Evolutionary conservation across 2,113 vertebrate genomes (phyloP).

Genomic region (Geothlypis trichas): DNA sequence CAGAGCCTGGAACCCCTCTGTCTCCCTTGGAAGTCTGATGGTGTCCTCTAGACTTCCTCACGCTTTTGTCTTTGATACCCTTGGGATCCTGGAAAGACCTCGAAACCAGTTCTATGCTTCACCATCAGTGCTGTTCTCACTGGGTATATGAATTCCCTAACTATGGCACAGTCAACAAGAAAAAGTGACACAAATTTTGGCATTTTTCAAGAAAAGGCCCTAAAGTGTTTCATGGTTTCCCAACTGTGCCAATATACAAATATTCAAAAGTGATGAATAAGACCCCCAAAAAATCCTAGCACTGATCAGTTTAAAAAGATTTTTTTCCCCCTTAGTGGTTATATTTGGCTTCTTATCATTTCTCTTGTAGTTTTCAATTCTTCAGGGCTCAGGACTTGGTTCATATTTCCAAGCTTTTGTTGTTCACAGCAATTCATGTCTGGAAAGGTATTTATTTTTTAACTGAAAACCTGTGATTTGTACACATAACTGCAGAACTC

Average conservation of each 20-base stretch:
- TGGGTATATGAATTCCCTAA: neutral
- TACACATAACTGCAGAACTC: neutral
- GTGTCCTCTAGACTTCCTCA: neutral
- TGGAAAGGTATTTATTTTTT: neutral
- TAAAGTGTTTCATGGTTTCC: neutral
- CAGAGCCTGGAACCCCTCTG: neutral
- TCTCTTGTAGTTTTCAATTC: neutral
- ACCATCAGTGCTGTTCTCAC: neutral
- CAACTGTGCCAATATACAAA: neutral
- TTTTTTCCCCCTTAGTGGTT: neutral
- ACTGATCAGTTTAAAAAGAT: neutral
- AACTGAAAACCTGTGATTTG: slow-evolving; percentile 24
- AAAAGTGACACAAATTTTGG: neutral
- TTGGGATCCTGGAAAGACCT: neutral
- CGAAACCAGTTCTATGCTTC: neutral
- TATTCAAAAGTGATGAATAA: neutral
- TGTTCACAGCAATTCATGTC: neutral
- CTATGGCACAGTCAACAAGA: neutral
- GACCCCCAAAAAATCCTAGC: neutral
- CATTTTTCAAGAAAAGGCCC: neutral
- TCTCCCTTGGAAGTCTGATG: neutral
- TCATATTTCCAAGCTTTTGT: neutral
- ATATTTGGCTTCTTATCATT: neutral
- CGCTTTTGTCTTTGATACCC: neutral
- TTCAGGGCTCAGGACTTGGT: neutral